Conservation (phyloP, 2,888 invertebrate genomes). For the Plebejus melissa region DNA sequence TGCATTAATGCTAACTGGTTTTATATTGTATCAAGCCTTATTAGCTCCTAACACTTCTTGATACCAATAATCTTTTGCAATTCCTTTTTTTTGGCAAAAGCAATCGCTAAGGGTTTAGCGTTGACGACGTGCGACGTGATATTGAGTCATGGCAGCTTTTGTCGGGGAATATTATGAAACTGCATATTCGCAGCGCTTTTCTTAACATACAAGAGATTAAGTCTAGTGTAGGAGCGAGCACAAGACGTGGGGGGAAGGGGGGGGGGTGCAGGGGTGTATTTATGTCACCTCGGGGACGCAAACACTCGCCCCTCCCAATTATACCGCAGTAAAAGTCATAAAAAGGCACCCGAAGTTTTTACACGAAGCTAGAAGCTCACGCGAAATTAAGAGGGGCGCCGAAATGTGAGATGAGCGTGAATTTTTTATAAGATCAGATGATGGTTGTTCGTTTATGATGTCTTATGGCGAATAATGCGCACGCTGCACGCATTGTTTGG, state of each 20-base stretch:
- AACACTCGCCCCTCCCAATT: slow-evolving; percentile 77
- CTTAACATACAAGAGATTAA: slow-evolving; percentile 75
- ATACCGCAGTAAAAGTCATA: slow-evolving; percentile 80
- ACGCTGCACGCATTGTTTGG: slow-evolving; percentile 71
- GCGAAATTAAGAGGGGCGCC: slow-evolving; percentile 79
- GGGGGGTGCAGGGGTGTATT: slow-evolving; percentile 67
- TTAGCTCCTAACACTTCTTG: background rate
- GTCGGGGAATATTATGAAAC: background rate
- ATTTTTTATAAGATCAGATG: slow-evolving; percentile 79
- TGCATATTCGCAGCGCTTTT: slow-evolving; percentile 38
- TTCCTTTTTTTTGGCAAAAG: background rate
- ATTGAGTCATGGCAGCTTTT: background rate
- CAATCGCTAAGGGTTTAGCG: background rate
- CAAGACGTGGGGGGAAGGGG: slow-evolving; percentile 42
- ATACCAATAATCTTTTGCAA: background rate
- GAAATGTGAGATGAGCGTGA: slow-evolving; percentile 79
- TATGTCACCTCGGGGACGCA: slow-evolving; percentile 78
- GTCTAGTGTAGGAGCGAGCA: slow-evolving; percentile 52
- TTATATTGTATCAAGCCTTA: background rate
- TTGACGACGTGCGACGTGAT: background rate
- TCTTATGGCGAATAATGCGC: slow-evolving; percentile 75
- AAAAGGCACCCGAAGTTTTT: slow-evolving; percentile 80
- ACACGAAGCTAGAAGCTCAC: slow-evolving; percentile 76
- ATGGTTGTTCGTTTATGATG: slow-evolving; percentile 78
- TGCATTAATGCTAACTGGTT: background rate